Evolutionary conservation across 2,888 invertebrate genomes (phyloP).

Genomic region (Sinelater perroti): DNA sequence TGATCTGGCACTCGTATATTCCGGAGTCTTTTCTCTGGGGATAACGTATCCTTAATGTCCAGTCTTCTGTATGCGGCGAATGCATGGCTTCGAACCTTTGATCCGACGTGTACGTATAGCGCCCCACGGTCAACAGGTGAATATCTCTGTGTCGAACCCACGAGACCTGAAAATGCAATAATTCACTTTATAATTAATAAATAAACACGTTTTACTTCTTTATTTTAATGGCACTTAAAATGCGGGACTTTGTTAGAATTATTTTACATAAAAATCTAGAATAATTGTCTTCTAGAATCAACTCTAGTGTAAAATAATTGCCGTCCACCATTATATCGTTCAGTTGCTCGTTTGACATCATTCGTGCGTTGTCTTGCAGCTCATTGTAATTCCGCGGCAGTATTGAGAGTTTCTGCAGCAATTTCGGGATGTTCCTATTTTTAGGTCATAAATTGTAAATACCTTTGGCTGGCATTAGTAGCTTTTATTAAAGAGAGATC

Average conservation of each 20-base stretch:
- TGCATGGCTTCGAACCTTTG: constrained; percentile 88
- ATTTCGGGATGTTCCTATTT: constrained; percentile 17
- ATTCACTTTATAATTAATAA: background rate
- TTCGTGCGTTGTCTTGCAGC: constrained; percentile 13
- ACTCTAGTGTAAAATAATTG: constrained; percentile 16
- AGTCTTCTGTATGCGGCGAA: constrained; percentile 86
- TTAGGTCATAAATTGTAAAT: constrained; percentile 9
- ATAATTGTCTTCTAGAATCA: constrained; percentile 7
- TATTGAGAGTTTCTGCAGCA: constrained; percentile 13
- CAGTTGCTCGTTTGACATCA: constrained; percentile 23
- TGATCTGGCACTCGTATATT: constrained; percentile 91
- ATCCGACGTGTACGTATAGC: constrained; percentile 82
- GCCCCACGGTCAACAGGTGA: constrained; percentile 76
- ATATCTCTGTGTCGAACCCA: constrained; percentile 81
- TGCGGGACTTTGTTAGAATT: no score
- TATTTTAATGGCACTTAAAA: background rate
- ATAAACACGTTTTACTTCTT: no score
- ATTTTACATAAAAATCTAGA: background rate
- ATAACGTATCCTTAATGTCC: constrained; percentile 81
- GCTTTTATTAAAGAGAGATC: constrained; percentile 22
- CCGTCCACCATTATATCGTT: constrained; percentile 12
- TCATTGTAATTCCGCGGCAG: constrained; percentile 21
- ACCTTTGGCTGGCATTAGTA: background rate
- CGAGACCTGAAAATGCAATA: constrained; percentile 68
- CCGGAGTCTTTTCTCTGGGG: constrained; percentile 79